phyloP scores from a whole-genome alignment of 2,888 invertebrate species.

The Amblyjoppa fuscipennis region DNA sequence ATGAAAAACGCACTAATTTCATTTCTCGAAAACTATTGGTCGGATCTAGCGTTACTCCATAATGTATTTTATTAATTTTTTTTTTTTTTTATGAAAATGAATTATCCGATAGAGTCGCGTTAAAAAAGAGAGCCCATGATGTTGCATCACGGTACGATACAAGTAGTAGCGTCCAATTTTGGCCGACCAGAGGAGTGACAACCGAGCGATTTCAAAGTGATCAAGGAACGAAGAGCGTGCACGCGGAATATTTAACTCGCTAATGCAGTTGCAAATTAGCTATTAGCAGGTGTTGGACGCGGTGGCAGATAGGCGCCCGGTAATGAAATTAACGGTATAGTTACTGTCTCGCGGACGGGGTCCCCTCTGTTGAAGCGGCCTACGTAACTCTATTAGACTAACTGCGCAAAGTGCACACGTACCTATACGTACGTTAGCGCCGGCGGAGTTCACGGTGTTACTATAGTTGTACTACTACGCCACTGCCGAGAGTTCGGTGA shows the following conservation, averaged over 20 bases:
- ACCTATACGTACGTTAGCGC: slow-evolving; percentile 44
- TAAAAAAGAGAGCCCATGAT: background rate
- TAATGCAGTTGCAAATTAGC: slow-evolving; percentile 81
- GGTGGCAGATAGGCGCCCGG: slow-evolving; percentile 74
- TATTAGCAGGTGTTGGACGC: slow-evolving; percentile 80
- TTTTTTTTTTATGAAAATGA: too few relatives aligned
- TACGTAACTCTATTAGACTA: slow-evolving; percentile 77
- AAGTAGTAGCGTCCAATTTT: background rate
- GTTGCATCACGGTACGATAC: background rate
- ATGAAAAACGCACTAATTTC: background rate
- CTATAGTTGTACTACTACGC: slow-evolving; percentile 47
- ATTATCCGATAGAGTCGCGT: background rate
- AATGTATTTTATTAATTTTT: too few relatives aligned
- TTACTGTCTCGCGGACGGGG: slow-evolving; percentile 73
- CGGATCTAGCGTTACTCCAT: background rate
- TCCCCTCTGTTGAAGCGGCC: slow-evolving; percentile 69
- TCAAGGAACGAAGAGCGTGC: slow-evolving; percentile 71
- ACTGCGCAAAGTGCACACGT: slow-evolving; percentile 76
- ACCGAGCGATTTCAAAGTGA: slow-evolving; percentile 73
- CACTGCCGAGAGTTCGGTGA: slow-evolving; percentile 58
- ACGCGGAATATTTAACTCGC: slow-evolving; percentile 78
- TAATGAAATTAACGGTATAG: slow-evolving; percentile 81
- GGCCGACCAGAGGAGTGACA: slow-evolving; percentile 42
- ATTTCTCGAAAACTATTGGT: background rate
- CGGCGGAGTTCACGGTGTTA: slow-evolving; percentile 53